Percentiles rank a stretch among this genome's conserved stretches.
Evolutionary conservation across 2,888 invertebrate genomes (phyloP).

Genomic region (Apocheima hispidaria): DNA sequence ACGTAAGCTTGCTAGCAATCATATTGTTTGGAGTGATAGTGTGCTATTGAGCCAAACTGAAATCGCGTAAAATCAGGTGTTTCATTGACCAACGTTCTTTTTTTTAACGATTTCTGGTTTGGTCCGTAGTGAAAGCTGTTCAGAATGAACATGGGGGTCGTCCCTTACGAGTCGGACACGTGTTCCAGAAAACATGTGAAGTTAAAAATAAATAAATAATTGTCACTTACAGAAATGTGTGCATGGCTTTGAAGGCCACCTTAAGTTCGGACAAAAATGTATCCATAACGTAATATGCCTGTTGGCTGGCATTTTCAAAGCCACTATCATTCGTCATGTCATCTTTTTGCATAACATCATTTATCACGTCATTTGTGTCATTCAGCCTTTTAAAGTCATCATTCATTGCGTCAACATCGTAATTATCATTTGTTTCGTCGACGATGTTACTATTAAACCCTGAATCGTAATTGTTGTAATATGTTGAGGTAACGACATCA

Average conservation of each 20-base stretch:
- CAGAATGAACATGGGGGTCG: no score
- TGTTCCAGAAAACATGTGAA: no score
- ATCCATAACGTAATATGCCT: constrained; percentile 48
- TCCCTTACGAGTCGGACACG: no score
- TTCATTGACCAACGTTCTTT: no score
- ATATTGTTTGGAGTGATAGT: no score
- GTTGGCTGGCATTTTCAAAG: constrained; percentile 51
- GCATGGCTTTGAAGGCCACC: constrained; percentile 50
- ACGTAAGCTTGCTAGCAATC: no score
- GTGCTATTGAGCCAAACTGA: no score
- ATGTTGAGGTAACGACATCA: background rate
- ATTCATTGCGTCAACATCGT: background rate
- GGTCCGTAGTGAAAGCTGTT: no score
- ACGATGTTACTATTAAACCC: background rate
- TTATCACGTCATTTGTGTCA: constrained; percentile 2
- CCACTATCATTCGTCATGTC: constrained; percentile 55
- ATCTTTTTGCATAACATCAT: constrained; percentile 1
- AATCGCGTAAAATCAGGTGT: no score
- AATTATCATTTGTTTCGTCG: background rate
- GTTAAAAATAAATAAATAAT: no score
- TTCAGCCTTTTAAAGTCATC: constrained; percentile 13
- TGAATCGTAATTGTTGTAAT: background rate
- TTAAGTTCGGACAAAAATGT: constrained; percentile 57
- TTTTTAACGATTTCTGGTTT: no score
- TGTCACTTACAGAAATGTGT: constrained; percentile 65